A percentile compares a stretch with the other conserved stretches of the same genome.
These are phyloP conservation scores for Euwallacea fornicatus DNA, from an alignment of 1,140 invertebrate genomes.

Conservation along the genomic window DNA sequence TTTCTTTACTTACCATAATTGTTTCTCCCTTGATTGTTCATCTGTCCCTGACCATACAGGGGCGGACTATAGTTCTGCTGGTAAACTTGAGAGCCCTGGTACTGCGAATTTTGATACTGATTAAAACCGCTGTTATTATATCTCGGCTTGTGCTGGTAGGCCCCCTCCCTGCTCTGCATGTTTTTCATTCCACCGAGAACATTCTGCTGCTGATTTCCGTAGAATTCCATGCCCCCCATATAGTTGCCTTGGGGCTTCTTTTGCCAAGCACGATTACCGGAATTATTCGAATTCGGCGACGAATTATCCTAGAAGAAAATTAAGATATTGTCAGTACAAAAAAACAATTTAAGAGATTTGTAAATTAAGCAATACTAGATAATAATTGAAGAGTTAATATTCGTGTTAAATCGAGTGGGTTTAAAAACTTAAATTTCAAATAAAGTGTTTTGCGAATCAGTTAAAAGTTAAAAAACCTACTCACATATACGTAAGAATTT, in stretches of 20 bases:
- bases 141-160: constrained; percentile 33
- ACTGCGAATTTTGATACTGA: constrained; percentile 42
- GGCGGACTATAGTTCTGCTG: constrained; percentile 46
- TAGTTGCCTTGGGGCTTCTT: constrained; percentile 24
- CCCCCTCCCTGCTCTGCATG: constrained; percentile 27
- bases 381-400: too few species aligned
- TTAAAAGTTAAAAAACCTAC: constrained; percentile 11
- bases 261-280: constrained; percentile 47
- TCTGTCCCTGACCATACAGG: constrained; percentile 38
- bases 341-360: neutral
- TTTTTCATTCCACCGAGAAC: constrained; percentile 19
- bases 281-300: constrained; percentile 51
- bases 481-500: constrained; percentile 29
- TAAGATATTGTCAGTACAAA: neutral
- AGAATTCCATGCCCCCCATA: constrained; percentile 27
- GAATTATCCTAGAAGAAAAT: constrained; percentile 48
- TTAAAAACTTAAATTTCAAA: too few species aligned
- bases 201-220: constrained; percentile 20
- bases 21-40: constrained; percentile 16
- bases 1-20: constrained; percentile 21
- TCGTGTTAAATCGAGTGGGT: too few species aligned
- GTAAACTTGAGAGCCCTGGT: constrained; percentile 40
- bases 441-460: too few species aligned
- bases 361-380: too few species aligned
- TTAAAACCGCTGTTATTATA: constrained; percentile 38